These are phyloP conservation scores for Holacanthus passer DNA, from an alignment of 2,113 vertebrate genomes.

Conservation along the genomic window DNA sequence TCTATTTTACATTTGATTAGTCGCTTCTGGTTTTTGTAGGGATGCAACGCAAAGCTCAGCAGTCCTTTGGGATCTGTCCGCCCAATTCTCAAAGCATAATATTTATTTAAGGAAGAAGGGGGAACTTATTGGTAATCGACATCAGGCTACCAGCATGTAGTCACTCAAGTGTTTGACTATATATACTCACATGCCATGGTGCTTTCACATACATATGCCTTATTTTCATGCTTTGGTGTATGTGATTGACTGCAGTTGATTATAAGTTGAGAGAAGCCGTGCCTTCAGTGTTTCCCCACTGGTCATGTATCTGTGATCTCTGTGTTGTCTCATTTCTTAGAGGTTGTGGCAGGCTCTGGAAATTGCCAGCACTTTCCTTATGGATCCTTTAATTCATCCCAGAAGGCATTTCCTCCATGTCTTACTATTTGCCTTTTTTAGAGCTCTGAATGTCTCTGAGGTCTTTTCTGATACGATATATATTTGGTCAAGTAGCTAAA, in stretches of 20 bases:
- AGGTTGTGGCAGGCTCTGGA: conserved; percentile 74
- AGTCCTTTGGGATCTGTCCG: background rate
- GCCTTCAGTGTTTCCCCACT: conserved; percentile 44
- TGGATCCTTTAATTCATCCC: conserved; percentile 60
- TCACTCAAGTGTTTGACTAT: conserved; percentile 28
- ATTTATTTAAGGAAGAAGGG: conserved; percentile 39
- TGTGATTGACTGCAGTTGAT: conserved; percentile 60
- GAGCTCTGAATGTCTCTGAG: conserved; percentile 18
- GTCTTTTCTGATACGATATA: background rate
- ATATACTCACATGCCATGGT: background rate
- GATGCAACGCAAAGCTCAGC: conserved; percentile 11
- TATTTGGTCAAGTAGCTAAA: background rate
- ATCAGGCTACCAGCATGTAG: conserved; percentile 4
- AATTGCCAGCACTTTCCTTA: conserved; percentile 61
- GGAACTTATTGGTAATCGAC: conserved; percentile 11
- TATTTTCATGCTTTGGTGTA: conserved; percentile 23
- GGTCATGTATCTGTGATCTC: conserved; percentile 56
- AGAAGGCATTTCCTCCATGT: conserved; percentile 54
- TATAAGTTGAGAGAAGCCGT: conserved; percentile 41
- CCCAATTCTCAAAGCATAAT: conserved; percentile 27
- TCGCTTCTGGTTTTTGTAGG: conserved; percentile 50
- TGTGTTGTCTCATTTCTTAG: conserved; percentile 70
- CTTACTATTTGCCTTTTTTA: conserved; percentile 27
- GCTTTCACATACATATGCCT: background rate
- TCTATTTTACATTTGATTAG: conserved; percentile 55